phyloP scores from a whole-genome alignment of 2,113 vertebrate species.

The Halichoerus grypus region DNA sequence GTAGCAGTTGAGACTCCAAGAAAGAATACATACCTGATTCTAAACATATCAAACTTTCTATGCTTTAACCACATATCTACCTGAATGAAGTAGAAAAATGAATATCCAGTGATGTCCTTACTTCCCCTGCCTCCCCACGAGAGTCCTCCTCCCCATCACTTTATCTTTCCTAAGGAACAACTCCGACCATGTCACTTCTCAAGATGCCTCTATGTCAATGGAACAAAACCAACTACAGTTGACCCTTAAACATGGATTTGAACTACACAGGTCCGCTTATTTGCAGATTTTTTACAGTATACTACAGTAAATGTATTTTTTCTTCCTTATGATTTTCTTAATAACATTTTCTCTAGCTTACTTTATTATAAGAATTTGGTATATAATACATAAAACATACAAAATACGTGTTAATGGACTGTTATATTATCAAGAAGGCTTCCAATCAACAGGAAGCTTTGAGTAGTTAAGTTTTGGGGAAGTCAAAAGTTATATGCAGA shows the following conservation, averaged over 20 bases:
- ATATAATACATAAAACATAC: background rate
- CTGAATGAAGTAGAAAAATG: background rate
- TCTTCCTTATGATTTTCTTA: background rate
- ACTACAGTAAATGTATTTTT: background rate
- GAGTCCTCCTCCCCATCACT: background rate
- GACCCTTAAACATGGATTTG: background rate
- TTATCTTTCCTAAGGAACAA: background rate
- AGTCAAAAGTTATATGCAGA: background rate
- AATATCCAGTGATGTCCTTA: background rate
- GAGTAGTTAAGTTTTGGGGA: background rate
- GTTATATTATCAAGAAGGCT: background rate
- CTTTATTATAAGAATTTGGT: background rate
- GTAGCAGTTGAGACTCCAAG: background rate
- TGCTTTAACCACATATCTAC: background rate
- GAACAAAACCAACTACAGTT: background rate
- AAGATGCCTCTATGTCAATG: background rate
- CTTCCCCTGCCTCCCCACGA: background rate
- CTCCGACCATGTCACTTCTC: background rate
- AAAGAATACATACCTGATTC: background rate
- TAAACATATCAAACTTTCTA: background rate
- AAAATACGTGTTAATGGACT: background rate
- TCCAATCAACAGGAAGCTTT: background rate
- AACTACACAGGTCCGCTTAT: background rate
- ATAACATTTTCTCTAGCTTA: background rate
- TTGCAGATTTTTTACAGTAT: background rate